Conservation (phyloP, 2,113 vertebrate genomes). For the Phasianus colchicus region DNA sequence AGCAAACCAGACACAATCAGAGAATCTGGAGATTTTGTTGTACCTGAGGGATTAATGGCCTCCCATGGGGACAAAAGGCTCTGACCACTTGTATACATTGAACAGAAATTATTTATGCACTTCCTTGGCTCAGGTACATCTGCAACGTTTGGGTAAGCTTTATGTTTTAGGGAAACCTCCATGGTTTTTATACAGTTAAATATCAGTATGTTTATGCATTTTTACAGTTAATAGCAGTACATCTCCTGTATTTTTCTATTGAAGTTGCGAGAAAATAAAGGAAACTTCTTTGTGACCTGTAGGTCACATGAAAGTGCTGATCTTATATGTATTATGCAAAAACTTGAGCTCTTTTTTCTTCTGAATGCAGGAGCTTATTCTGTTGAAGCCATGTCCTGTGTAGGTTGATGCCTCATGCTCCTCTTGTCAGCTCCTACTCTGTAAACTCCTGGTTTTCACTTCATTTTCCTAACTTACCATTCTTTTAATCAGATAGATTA, state of each 20-base stretch:
- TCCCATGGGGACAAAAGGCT: not conserved
- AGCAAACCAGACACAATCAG: not conserved
- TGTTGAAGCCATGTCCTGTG: not conserved
- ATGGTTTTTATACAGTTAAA: not conserved
- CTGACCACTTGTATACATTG: not conserved
- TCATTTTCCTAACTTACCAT: not conserved
- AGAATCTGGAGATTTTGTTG: not conserved
- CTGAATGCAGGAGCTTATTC: not conserved
- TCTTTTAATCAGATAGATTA: not conserved
- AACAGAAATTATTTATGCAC: not conserved
- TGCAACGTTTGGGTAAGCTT: not conserved
- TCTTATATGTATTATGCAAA: not conserved
- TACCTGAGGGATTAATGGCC: not conserved
- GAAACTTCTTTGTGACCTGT: not conserved
- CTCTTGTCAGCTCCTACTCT: not conserved
- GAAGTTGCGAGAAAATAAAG: not conserved
- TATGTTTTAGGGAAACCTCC: not conserved
- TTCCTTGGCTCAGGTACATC: not conserved
- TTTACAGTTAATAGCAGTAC: not conserved
- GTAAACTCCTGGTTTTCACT: not conserved
- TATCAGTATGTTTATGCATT: no score
- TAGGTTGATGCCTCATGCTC: not conserved
- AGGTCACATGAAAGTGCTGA: not conserved
- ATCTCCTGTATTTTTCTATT: not conserved
- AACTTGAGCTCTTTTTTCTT: not conserved